Evolutionary conservation across 1,140 invertebrate species (phyloP), one percentile per base, ranked within the genome.

Genomic region (Atopsyche davidsoni): DNA sequence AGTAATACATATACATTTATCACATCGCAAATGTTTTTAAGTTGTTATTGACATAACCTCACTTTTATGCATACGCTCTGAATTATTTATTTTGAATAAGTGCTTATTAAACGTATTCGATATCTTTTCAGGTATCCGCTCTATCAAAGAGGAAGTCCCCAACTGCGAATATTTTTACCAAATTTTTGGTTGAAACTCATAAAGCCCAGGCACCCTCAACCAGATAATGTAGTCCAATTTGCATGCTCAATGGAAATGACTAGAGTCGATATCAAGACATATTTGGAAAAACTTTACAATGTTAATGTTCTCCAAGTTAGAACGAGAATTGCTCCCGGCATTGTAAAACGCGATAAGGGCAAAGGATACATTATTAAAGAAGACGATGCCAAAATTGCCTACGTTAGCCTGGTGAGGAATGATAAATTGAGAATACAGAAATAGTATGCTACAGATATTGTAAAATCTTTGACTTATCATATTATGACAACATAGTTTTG

Each of bases 121-220:
- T n/a, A 3, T 17, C n/a, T 4, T 59, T 59, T 25, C 48, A 73
- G 87, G 78, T 95, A 94, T 72, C 92, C 90, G 3, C 59, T 92
- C 13, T 95, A 92, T 67, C 85, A 87, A 69, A 82, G 78, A 68
- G 92, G 92, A 7, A 89, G 92, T 69, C 92, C 92, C 17, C 92
- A 96, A 63, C 66, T 92, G 23, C 72, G 92, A 51, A 73, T 96
- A 22, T 96, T 92, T 70, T 67, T 97, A 17, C 92, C 93, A 9
- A 91, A 95, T 68, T 95, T 96, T 69, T 96, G 87, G 86, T 86
- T 97, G 83, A 96, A 94, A 71, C 59, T 96, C 3, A 77, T 95
- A 1, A 75, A 79, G 40, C 81, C 86, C 2, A 58, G 65, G 3
- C 31, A 61, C 1, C 72, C 78, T 16, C 83, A 86, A 42, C 77